Percentiles rank a stretch among this genome's conserved stretches.
Evolutionary conservation across 2,888 invertebrate species (phyloP).

Genomic region (Cephus runcator): DNA sequence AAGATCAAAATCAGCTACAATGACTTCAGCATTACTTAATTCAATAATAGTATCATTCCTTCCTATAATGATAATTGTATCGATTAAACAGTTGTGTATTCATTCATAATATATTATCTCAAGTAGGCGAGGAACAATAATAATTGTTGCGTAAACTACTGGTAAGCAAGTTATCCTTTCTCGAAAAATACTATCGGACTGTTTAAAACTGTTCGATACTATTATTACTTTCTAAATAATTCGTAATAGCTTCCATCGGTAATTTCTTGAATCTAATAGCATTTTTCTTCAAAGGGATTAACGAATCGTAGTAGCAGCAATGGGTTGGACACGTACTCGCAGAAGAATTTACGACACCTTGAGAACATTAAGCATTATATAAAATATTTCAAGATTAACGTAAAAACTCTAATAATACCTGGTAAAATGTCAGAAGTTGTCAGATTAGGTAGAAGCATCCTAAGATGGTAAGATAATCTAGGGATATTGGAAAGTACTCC

Average conservation of each 20-base stretch:
- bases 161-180: not conserved
- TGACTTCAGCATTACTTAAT: slow-evolving; percentile 58
- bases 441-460: slow-evolving; percentile 44
- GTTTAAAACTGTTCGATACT: not conserved
- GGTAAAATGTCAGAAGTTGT: slow-evolving; percentile 46
- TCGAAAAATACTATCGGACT: not conserved
- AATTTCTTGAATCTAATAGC: not conserved
- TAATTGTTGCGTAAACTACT: not conserved
- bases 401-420: slow-evolving; percentile 40
- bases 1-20: slow-evolving; percentile 64
- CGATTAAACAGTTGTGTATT: not conserved
- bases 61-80: slow-evolving; percentile 4
- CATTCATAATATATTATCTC: not conserved
- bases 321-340: slow-evolving; percentile 29
- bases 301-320: slow-evolving; percentile 8
- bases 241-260: not conserved
- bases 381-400: slow-evolving; percentile 8
- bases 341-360: not conserved
- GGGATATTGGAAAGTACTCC: slow-evolving; percentile 51
- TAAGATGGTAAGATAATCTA: slow-evolving; percentile 52
- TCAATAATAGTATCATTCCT: not conserved
- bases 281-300: not conserved
- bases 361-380: not conserved
- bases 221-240: not conserved
- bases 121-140: not conserved